Evolutionary conservation across 92 coral and sea anemone genomes (phyloP).

Genomic region (Pocillopora grandis): DNA sequence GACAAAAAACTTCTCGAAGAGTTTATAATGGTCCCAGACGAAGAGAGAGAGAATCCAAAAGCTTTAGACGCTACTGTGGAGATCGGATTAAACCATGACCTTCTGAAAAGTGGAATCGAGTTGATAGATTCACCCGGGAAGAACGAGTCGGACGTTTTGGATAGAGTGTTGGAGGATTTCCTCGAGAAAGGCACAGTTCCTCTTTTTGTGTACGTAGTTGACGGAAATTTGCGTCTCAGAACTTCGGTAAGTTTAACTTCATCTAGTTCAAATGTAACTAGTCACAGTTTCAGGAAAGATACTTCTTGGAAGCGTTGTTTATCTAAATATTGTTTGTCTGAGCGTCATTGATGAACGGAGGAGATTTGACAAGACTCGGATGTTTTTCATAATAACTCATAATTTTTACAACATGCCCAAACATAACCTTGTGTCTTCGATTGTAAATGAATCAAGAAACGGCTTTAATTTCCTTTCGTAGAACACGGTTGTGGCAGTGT

Average conservation of each 20-base stretch:
- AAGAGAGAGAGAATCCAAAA: conserved; percentile 30
- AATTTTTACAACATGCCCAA: no score
- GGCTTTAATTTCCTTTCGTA: no score
- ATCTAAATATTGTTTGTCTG: background rate
- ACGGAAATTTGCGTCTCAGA: conserved; percentile 47
- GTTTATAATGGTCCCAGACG: conserved; percentile 34
- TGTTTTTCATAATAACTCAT: no score
- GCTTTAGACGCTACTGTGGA: conserved; percentile 50
- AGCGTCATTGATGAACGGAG: background rate
- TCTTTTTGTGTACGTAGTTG: conserved; percentile 61
- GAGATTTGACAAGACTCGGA: no score
- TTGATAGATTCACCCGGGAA: conserved; percentile 74
- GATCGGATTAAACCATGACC: conserved; percentile 55
- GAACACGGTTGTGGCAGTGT: no score
- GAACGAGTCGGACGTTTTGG: conserved; percentile 54
- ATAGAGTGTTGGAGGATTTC: conserved; percentile 55
- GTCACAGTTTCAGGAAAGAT: no score
- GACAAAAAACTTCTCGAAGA: conserved; percentile 5
- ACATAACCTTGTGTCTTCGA: no score
- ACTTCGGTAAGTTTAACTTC: conserved; percentile 33
- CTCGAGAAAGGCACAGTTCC: conserved; percentile 59
- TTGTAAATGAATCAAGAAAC: no score
- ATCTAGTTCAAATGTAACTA: no score
- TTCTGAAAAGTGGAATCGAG: conserved; percentile 63
- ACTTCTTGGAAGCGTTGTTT: no score